Evolutionary conservation across 2,888 invertebrate species (phyloP), one percentile per base, ranked within the genome.

Genomic region (Cloeon dipterum): DNA sequence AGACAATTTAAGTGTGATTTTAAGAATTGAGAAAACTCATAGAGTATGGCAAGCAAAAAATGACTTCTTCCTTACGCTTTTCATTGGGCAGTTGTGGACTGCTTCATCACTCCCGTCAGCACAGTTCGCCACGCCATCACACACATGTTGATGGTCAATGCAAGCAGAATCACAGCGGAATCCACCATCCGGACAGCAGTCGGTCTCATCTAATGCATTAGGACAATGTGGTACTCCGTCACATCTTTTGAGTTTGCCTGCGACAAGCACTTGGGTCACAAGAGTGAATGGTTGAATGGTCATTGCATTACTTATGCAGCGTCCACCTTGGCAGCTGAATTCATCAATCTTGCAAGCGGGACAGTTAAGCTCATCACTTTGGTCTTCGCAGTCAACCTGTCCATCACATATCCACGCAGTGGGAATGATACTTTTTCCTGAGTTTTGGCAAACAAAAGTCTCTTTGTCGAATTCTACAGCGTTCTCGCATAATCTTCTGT

Each of bases 81-180:
- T n/a, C n/a, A n/a, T n/a, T n/a, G n/a, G n/a, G n/a, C n/a, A n/a
- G n/a, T n/a, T n/a, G n/a, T n/a, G n/a, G n/a, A n/a, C n/a, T n/a
- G 66, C 60, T 53, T 86, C 86, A 52, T 86, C 85, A 1, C 75
- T 68, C 2, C 78, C 79, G 56, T 85, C 82, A 2, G 69, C 70
- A 51, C 86, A 86, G 51, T 85, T 70, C 8, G 67, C 68, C 54
- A 67, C 70, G 0, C 75, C 74, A 54, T 86, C 81, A 48, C 86
- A 86, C 1, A 82, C 58, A 5, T 68, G 55, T 1, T 64, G 57
- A 3, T 66, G 58, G 1, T 76, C 63, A 16, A 85, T 68, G 46
- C 85, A 85, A 1, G 73, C 66, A 13, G 69, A 68, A n/a, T 70
- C 71, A 52, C 79, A 81, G 37, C 69, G 69, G 50, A 76, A 81